phyloP scores from a whole-genome alignment of 1,140 invertebrate species.

The Drosophila setifemur region DNA sequence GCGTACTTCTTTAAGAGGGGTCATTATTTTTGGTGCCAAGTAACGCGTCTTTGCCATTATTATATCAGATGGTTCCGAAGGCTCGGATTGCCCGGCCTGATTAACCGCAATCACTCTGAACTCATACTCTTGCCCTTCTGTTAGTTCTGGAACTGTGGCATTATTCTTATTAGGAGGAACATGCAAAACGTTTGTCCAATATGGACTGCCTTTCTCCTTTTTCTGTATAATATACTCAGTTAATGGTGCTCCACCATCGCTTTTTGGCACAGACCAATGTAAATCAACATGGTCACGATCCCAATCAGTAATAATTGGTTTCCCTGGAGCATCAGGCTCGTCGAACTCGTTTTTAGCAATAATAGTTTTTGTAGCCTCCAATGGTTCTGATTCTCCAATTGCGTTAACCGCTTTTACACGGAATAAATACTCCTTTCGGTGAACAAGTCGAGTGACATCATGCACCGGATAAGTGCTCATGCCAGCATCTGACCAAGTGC shows the following conservation, averaged over 20 bases:
- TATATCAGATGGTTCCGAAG: conserved; percentile 95
- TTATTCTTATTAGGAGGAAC: conserved; percentile 90
- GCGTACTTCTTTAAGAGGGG: conserved; percentile 92
- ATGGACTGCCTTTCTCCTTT: conserved; percentile 96
- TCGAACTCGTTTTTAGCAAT: conserved; percentile 97
- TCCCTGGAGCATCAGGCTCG: conserved; percentile 95
- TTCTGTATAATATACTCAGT: conserved; percentile 97
- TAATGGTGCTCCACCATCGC: conserved; percentile 95
- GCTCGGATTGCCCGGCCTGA: conserved; percentile 96
- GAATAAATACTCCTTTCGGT: conserved; percentile 97
- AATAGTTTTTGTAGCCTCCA: conserved; percentile 93
- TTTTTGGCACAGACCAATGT: conserved; percentile 93
- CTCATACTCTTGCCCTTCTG: conserved; percentile 97
- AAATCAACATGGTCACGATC: conserved; percentile 96
- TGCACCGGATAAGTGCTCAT: conserved; percentile 92
- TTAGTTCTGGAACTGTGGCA: conserved; percentile 93
- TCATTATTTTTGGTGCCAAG: conserved; percentile 95
- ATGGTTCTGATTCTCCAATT: conserved; percentile 96
- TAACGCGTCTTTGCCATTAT: conserved; percentile 93
- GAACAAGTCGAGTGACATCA: conserved; percentile 92
- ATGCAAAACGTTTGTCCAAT: conserved; percentile 95
- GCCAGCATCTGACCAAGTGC: conserved; percentile 97
- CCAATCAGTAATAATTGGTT: conserved; percentile 94
- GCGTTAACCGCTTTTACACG: conserved; percentile 96
- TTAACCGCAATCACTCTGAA: conserved; percentile 98